Base-by-base conservation (phyloP, 2,797 vertebrate genomes). In the Eulemur mongoz region DNA sequence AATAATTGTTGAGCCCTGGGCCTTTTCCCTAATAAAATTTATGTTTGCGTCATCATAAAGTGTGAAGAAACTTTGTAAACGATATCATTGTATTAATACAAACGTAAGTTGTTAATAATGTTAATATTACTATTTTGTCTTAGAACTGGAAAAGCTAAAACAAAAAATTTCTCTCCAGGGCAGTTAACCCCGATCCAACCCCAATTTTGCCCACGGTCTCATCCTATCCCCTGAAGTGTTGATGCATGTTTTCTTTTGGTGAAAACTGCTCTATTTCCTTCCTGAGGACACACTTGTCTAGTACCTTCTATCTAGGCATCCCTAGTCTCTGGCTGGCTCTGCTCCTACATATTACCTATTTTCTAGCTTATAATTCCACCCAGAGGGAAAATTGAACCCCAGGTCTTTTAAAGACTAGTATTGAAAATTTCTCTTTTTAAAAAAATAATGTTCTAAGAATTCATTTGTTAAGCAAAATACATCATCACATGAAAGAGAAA, bases 401-500 rank as follows among this genome's bases (percentile, higher is more conserved):
- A 75, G 20, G 0, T 35, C 30, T 85, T 94, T 30, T 45, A 54
- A 81, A 85, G 38, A 67, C n/a, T 73, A 59, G 48, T 80, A 95
- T 23, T 92, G 43, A 67, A 89, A 78, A 73, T n/a, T 8, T 92
- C 20, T 94, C 61, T 94, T 61, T 32, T 17, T 32, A 52, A 93
- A 94, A 72, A 93, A 92, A 69, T 22, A 79, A 78, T 57, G 15
- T 25, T 75, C 52, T 94, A n/a, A 27, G 88, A 78, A 78, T 76
- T 45, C 13, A 59, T 80, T 80, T 75, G 32, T 91, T 54, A 73
- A 82, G 73, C 35, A 84, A 87, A 97, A 61, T 25, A 84, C 54
- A 54, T 75, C 40, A 20, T 93, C 40, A 45, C 25, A 30, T 23
- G 20, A 63, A 85, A 75, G 23, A 50, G 30, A 67, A 81, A 61